Evolutionary conservation across 2,797 vertebrate genomes (phyloP).

Genomic region (Sparidentex hasta): DNA sequence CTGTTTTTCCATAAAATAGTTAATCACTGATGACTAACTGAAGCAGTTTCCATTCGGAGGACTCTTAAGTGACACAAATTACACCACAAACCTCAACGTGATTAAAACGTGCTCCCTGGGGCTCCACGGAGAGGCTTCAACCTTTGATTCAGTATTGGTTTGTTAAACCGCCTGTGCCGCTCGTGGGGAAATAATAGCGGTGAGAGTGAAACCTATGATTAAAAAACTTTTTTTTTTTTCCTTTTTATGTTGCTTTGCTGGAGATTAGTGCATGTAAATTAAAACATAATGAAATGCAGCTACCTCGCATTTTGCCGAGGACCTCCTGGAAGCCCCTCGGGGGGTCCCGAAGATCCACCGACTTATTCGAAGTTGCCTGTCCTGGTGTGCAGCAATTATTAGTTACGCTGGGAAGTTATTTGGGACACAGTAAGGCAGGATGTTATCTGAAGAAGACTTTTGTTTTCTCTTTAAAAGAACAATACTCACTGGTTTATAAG

Average conservation of each 20-base stretch:
- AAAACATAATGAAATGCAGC: constrained; percentile 64
- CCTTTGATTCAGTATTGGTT: constrained; percentile 53
- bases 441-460: constrained; percentile 1
- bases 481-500: neutral
- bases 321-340: constrained; percentile 31
- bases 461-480: constrained; percentile 1
- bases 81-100: constrained; percentile 62
- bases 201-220: constrained; percentile 57
- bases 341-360: constrained; percentile 7
- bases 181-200: constrained; percentile 47
- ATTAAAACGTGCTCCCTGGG: constrained; percentile 46
- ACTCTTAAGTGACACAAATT: constrained; percentile 53
- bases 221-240: constrained; percentile 17
- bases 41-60: constrained; percentile 20
- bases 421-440: neutral
- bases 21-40: constrained; percentile 34
- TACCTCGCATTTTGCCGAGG: constrained; percentile 42
- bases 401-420: neutral
- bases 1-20: constrained; percentile 14
- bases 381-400: neutral
- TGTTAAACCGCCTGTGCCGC: constrained; percentile 30
- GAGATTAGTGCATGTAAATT: constrained; percentile 52
- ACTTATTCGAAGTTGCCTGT: neutral
- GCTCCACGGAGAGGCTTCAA: constrained; percentile 43
- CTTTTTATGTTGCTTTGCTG: constrained; percentile 39